Base-by-base conservation (phyloP, 2,797 vertebrate genomes). In the Pseudomugil tenellus region DNA sequence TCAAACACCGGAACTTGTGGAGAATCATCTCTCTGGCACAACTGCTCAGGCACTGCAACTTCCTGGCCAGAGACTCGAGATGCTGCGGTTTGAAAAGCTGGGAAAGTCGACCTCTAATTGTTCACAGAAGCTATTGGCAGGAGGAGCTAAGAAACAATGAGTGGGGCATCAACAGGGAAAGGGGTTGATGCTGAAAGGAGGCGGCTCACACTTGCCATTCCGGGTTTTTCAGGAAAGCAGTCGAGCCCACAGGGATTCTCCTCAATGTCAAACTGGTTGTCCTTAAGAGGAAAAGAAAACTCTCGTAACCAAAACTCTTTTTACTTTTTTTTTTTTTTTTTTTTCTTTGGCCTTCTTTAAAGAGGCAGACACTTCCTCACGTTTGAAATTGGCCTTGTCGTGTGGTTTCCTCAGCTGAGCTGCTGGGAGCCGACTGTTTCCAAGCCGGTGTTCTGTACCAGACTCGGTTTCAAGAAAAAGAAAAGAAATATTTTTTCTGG, bases 101-200 rank as follows among this genome's bases (percentile, higher is more conserved):
- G 87, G 91, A 90, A 90, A 92, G 82, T 84, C 79, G 28, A 92
- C 90, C 91, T 82, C 87, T 92, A 93, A 94, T 94, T 93, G 92
- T 93, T 93, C 80, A 89, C 92, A 91, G 90, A 90, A 92, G 89
- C 81, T 67, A 81, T 81, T 88, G 89, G 92, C 88, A 90, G 86
- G 80, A 88, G 62, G 68, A 80, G 82, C 72, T 77, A 76, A 85
- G 84, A 83, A 79, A 83, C 72, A 71, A 81, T 81, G 83, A 90
- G 81, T 35, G 67, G 89, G 74, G 79, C 76, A 88, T 82, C 79
- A 43, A 69, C 62, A 25, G 71, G 84, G 85, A 61, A 48, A 58
- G 64, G 84, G 80, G 69, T 56, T 70, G 84, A 79, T 64, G 79
- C 66, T 66, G 80, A 64, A 13, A 25, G 61, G 74, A 81, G 79